A percentile compares a stretch with the other conserved stretches of the same genome.
These are phyloP conservation scores for Formicarius rufipectus DNA, from an alignment of 2,113 vertebrate genomes.

Conservation along the genomic window DNA sequence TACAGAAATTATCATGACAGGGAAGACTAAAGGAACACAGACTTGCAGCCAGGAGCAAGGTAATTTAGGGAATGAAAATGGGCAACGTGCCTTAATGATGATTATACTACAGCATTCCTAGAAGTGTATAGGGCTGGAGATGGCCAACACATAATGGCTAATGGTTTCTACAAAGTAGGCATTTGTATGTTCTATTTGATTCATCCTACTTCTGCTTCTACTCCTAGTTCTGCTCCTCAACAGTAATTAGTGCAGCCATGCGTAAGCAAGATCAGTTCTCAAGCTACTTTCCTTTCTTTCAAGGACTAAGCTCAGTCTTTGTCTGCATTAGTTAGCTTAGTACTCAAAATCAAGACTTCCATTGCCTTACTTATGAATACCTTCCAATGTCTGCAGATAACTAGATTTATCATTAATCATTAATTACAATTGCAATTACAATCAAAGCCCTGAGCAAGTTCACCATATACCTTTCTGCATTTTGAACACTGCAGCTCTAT, in stretches of 20 bases:
- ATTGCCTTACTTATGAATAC: neutral
- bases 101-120: neutral
- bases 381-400: neutral
- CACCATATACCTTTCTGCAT: neutral
- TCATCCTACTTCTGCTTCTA: neutral
- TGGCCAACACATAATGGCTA: neutral
- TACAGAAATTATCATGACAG: neutral
- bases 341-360: neutral
- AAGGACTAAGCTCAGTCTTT: neutral
- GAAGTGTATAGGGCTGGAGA: accelerated
- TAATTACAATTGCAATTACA: neutral
- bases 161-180: neutral
- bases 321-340: neutral
- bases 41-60: neutral
- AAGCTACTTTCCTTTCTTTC: neutral
- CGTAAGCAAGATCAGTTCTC: neutral
- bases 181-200: neutral
- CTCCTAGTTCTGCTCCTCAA: neutral
- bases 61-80: neutral
- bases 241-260: neutral
- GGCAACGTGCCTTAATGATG: neutral
- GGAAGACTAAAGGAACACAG: neutral
- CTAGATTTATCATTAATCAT: neutral
- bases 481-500: neutral
- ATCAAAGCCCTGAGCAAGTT: neutral